Conservation (phyloP, 1,140 invertebrate species). For the Diorhabda sublineata region DNA sequence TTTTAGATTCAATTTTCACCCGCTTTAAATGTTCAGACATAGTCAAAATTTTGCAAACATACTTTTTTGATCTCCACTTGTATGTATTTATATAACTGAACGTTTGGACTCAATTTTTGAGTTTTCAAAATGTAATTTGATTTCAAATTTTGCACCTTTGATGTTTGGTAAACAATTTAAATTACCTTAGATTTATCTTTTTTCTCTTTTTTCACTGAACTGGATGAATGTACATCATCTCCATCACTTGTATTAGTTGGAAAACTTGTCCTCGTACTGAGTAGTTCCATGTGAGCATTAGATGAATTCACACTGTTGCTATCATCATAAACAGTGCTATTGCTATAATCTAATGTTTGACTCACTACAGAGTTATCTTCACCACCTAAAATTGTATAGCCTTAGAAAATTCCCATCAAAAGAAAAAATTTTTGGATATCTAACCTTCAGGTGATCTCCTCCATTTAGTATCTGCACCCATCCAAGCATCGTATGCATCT, state of each 20-base stretch:
- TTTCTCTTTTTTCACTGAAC: slow-evolving; percentile 49
- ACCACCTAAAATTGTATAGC: slow-evolving; percentile 40
- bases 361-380: slow-evolving; percentile 54
- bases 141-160: no score
- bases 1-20: no score
- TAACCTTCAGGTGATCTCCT: slow-evolving; percentile 57
- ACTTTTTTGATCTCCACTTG: no score
- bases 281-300: slow-evolving; percentile 54
- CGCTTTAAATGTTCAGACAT: no score
- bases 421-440: background rate
- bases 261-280: slow-evolving; percentile 49
- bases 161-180: no score
- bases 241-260: slow-evolving; percentile 49
- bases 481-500: slow-evolving; percentile 56
- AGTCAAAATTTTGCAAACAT: no score
- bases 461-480: slow-evolving; percentile 55
- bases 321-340: slow-evolving; percentile 51
- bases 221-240: slow-evolving; percentile 38
- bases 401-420: no score
- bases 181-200: slow-evolving; percentile 47
- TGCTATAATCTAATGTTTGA: slow-evolving; percentile 51
- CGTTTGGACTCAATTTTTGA: no score
- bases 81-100: no score
- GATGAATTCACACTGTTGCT: slow-evolving; percentile 53
- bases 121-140: no score